Evolutionary conservation across 1,140 invertebrate genomes (phyloP).

Genomic region (Diachasma alloeum): DNA sequence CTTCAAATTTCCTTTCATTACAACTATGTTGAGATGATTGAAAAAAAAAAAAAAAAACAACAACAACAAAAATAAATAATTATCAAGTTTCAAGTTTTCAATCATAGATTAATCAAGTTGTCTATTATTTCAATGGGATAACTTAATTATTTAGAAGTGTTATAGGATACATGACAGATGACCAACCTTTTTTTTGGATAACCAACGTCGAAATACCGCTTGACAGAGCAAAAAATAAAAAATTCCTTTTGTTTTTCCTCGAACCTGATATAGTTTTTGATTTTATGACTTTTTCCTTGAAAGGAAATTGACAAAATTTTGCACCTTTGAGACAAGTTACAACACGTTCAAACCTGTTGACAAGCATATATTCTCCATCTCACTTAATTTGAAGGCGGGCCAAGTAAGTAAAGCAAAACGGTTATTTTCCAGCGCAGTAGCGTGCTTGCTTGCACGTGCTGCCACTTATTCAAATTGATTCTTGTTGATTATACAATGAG

Average conservation of each 20-base stretch:
- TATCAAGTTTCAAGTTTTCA: no score
- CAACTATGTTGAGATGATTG: no score
- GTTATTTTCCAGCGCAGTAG: not conserved
- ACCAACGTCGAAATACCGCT: not conserved
- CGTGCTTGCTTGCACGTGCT: not conserved
- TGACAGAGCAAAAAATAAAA: no score
- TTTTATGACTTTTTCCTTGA: not conserved
- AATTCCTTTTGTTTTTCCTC: not conserved
- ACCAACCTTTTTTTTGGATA: not conserved
- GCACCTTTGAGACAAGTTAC: not conserved
- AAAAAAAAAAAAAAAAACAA: no score
- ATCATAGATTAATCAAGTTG: no score
- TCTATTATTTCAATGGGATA: no score
- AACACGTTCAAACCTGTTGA: constrained; percentile 8
- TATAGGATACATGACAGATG: not conserved
- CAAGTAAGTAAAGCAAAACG: not conserved
- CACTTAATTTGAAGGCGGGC: not conserved
- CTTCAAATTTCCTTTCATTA: no score
- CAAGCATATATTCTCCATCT: not conserved
- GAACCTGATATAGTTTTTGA: not conserved
- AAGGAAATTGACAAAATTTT: not conserved
- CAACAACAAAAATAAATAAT: no score
- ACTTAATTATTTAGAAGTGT: not conserved
- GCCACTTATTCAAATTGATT: not conserved
- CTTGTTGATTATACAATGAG: no score